Evolutionary conservation across 1,140 invertebrate genomes (phyloP), one percentile per base, ranked within the genome.

Genomic region (Drosophila pandora): DNA sequence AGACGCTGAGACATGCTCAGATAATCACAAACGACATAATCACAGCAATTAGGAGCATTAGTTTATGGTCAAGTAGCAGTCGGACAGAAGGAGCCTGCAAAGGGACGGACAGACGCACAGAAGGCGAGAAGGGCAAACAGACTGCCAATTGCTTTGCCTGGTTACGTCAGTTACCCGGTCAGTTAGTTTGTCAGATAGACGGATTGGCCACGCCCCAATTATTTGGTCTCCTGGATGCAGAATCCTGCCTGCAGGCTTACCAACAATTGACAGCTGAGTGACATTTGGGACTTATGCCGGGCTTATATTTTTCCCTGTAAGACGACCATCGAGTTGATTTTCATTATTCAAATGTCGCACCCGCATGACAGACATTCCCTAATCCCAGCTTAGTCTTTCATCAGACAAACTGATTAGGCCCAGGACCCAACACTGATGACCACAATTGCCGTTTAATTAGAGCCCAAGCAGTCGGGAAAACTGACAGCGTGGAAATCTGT

Each of bases 21-120:
- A 76, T 80, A 79, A 83, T 83, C 81, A 87, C 58, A 79, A 88
- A 79, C 64, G 76, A 70, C 61, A 73, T 88, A 88, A 79, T 89
- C 79, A 77, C 76, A 62, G 65, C 84, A 88, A 89, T 88, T 89
- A 84, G 68, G 45, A 59, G 76, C 76, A 79, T 77, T 89, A 88
- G 79, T 70, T 81, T 75, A 81, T 76, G 70, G 79, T 62, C 83
- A 72, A 70, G 47, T 65, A 67, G 22, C 67, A 63, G 25, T 37
- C 34, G 37, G 48, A 30, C 52, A 54, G 47, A 25, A 50, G 59
- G 58, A 22, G 37, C 4, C 37, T 17, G 17, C 17, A 17, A 17
- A 17, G 17, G 0, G 17, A 17, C 17, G 17, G 17, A 17, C 67
- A 63, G 25, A 30, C 34, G 37, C 41, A 30, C 52, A 54, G 47